Evolutionary conservation across 2,888 invertebrate species (phyloP), one percentile per base, ranked within the genome.

Genomic region (Megastigmus dorsalis): DNA sequence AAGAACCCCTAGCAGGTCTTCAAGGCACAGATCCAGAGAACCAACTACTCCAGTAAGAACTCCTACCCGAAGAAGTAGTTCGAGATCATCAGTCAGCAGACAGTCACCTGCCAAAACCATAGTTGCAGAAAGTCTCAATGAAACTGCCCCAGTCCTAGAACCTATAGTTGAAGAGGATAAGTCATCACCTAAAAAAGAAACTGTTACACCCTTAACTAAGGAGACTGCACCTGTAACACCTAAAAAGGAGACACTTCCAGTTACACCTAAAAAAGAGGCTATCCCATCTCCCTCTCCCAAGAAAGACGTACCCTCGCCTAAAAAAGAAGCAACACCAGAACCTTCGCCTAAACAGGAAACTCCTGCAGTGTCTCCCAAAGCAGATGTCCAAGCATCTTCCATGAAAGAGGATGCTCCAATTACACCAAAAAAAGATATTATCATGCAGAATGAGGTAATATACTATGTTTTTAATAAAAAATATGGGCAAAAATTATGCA

Each of bases 1-100:
- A 0, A 83, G 82, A 76, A 84, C 85, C 3, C 81, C 85, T 3
- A 82, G 83, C n/a, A 78, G 83, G 77, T 78, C 85, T 45, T 82
- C 84, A 0, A 82, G 85, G 5, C 84, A 83, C 50, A 77, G 78
- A n/a, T 81, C 81, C 0, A 72, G 82, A 0, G 62, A 79, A 30
- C 72, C 80, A 2, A 54, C 78, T 10, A 72, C 80, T 2, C 74
- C 81, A 0, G 65, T 80, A 0, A 80, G 79, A 50, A 81, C 80
- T 10, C 77, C 82, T 23, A 77, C 78, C 1, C 71, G 80, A 18
- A 73, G 78, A 9, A 78, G 76, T 77, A 78, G 54, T 65, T 74
- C 72, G 7, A 50, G 72, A 70, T 67, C 72, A 26, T 76, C 78
- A 6, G 68, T 48, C 33, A 70, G 33, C 72, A 80, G 71, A 67